Percentiles rank a stretch among this genome's conserved stretches.
phyloP scores from a whole-genome alignment of 1,140 invertebrate species.

The Papilio machaon region DNA sequence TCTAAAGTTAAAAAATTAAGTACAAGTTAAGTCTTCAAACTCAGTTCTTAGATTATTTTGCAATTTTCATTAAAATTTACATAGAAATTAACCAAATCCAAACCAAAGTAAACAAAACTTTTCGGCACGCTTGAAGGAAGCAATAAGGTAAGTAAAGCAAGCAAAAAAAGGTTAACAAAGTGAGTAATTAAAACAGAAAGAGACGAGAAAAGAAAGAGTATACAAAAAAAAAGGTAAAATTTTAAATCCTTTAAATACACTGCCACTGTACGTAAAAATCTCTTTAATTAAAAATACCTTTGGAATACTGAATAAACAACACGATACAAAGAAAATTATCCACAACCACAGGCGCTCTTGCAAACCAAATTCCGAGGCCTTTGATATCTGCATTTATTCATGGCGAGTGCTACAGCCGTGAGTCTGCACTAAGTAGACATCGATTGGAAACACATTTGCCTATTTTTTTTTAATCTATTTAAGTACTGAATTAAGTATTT shows the following conservation, averaged over 20 bases:
- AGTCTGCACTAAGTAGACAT: not conserved
- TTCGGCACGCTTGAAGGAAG: too few relatives aligned
- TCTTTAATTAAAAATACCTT: not conserved
- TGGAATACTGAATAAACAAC: not conserved
- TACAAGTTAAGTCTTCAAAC: not conserved
- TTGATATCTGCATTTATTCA: not conserved
- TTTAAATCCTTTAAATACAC: not conserved
- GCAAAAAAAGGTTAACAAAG: too few relatives aligned
- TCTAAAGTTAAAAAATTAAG: not conserved
- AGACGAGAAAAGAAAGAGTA: not conserved
- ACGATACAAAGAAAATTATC: not conserved
- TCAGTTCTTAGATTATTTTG: not conserved
- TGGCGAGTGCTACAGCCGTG: not conserved
- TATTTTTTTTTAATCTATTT: not conserved
- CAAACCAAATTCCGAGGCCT: not conserved
- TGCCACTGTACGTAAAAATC: not conserved
- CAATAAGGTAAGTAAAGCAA: too few relatives aligned
- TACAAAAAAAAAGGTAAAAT: too few relatives aligned
- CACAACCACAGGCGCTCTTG: not conserved
- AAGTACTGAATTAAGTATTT: not conserved
- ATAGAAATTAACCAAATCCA: not conserved
- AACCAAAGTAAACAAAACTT: too few relatives aligned
- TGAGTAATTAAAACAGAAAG: too few relatives aligned
- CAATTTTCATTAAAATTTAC: not conserved
- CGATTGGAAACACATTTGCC: not conserved